Base-by-base conservation (phyloP, 2,113 vertebrate species). In the Tachycineta bicolor region DNA sequence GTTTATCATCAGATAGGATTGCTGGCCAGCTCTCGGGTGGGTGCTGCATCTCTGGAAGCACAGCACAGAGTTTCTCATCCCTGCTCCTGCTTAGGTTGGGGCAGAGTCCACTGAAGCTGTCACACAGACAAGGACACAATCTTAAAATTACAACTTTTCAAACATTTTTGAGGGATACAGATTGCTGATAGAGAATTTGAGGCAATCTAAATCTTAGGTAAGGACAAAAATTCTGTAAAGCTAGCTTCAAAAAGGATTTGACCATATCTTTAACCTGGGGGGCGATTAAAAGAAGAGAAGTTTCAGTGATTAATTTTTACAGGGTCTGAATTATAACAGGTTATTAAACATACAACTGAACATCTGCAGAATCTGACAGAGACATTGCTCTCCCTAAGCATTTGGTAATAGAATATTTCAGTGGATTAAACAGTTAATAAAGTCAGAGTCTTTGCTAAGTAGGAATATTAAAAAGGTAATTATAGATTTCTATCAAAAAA, bases 381-480 rank as follows among this genome's bases (percentile, higher is more conserved):
- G 56, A 87, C 52, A 86, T 74, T 86, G 95, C 80, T 96, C 82
- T 96, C 75, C n/a, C 63, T 43, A 11, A 83, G 71, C 50, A 59
- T 93, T 95, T 83, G 55, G 73, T 83, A 93, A 92, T 33, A 90
- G 82, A 85, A 71, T 49, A 86, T 92, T 95, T 92, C 85, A 74
- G 64, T 83, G 93, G 59, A 96, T 95, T 92, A 77, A 96, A 73
- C 69, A 91, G 62, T 70, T 91, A 91, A 96, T 87, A 95, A 96
- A 94, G 52, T 83, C 79, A 81, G 49, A 89, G 71, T 59, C 68
- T 84, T 90, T 86, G 23, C 55, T 90, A 93, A 93, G 75, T 29
- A 96, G 82, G 43, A 96, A 94, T 90, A 96, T 63, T 93, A 56
- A 52, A 95, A 88, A 92, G 13, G 71, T 92, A 93, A 93, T 88